phyloP scores from a whole-genome alignment of 2,888 invertebrate species.

The Agrotis exclamationis region DNA sequence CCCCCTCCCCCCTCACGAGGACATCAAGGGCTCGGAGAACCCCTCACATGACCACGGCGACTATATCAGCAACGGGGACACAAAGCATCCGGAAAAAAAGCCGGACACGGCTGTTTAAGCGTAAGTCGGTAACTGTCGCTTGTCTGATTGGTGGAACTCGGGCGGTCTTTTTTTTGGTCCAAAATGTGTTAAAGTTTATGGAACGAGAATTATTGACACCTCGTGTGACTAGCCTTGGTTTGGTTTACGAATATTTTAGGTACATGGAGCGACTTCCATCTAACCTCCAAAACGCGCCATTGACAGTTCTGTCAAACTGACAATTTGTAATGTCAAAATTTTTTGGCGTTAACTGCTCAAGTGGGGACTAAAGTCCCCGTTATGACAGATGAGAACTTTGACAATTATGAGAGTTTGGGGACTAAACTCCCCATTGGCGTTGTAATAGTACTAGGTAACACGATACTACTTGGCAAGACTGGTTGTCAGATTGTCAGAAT shows the following conservation, averaged over 20 bases:
- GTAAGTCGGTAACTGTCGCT: slow-evolving; percentile 70
- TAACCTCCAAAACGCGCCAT: background rate
- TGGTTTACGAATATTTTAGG: background rate
- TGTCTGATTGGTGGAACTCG: slow-evolving; percentile 39
- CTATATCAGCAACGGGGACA: slow-evolving; percentile 91
- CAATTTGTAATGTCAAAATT: too few species aligned
- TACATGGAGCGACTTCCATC: background rate
- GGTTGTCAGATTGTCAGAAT: background rate
- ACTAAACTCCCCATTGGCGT: too few species aligned
- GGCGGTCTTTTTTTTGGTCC: slow-evolving; percentile 1
- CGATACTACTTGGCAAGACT: background rate
- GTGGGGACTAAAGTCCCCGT: too few species aligned
- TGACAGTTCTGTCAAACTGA: too few species aligned
- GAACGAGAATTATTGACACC: background rate
- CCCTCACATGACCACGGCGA: slow-evolving; percentile 92
- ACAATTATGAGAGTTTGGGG: too few species aligned
- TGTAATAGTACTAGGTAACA: background rate
- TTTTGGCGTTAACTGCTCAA: too few species aligned
- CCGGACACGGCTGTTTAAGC: slow-evolving; percentile 89
- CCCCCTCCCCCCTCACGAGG: slow-evolving; percentile 91
- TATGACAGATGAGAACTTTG: too few species aligned
- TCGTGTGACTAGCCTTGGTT: background rate
- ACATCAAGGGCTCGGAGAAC: slow-evolving; percentile 91
- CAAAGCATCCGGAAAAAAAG: slow-evolving; percentile 88
- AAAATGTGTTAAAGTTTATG: background rate